A percentile compares a stretch with the other conserved stretches of the same genome.
phyloP scores from a whole-genome alignment of 2,797 vertebrate species.

The Sphenopsis melanotis region DNA sequence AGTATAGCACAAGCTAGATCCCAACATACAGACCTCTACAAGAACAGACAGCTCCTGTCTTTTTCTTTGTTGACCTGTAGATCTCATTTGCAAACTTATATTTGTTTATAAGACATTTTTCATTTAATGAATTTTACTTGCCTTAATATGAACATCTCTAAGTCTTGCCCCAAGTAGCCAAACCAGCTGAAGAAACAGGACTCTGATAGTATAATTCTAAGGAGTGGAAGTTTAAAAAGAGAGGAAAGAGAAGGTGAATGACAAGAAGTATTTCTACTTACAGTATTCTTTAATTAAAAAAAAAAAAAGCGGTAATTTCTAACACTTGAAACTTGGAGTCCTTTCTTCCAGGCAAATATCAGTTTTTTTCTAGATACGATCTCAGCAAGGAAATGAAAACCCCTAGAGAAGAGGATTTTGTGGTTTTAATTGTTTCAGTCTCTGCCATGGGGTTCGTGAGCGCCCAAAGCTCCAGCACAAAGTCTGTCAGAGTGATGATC shows the following conservation, averaged over 20 bases:
- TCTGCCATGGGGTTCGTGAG: not conserved
- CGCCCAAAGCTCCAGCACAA: rapidly evolving
- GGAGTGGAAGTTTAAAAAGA: not conserved
- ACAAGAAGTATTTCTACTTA: not conserved
- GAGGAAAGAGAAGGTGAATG: not conserved
- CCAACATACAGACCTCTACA: not conserved
- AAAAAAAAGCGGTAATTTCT: not conserved
- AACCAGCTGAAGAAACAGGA: not conserved
- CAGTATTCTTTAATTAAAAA: not conserved
- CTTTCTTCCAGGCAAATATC: not conserved
- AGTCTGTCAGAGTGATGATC: not conserved
- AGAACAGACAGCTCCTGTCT: not conserved
- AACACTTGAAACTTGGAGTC: not conserved
- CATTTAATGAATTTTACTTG: not conserved
- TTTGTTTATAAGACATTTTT: not conserved
- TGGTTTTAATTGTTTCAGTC: not conserved
- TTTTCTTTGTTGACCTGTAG: not conserved
- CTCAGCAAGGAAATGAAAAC: not conserved
- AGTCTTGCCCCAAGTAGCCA: not conserved
- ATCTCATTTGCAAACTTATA: not conserved
- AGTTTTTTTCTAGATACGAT: rapidly evolving
- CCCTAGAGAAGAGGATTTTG: not conserved
- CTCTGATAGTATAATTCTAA: not conserved
- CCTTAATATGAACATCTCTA: not conserved
- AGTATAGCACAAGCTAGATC: not conserved